Conservation (phyloP, 1,140 invertebrate genomes). For the Gryon sp. region DNA sequence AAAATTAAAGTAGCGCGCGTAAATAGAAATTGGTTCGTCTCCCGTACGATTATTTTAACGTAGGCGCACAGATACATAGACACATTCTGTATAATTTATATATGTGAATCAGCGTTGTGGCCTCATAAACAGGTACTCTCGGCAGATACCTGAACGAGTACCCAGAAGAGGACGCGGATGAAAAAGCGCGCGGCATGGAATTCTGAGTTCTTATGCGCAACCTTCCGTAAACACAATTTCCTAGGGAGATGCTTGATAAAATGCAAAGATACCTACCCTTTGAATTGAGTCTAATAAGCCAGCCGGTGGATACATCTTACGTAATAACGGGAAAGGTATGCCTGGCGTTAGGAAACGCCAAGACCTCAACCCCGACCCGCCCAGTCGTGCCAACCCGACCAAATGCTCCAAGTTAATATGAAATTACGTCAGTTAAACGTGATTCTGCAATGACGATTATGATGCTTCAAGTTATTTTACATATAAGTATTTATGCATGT, state of each 20-base stretch:
- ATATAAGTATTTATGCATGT: no score
- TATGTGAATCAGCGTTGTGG: slow-evolving; percentile 46
- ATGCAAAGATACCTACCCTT: slow-evolving; percentile 67
- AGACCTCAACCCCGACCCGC: slow-evolving; percentile 34
- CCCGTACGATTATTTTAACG: slow-evolving; percentile 52
- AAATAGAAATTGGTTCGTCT: slow-evolving; percentile 43
- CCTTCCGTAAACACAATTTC: slow-evolving; percentile 68
- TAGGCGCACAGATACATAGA: no score
- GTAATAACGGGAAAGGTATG: slow-evolving; percentile 53
- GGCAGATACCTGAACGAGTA: slow-evolving; percentile 50
- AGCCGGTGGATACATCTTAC: slow-evolving; percentile 60
- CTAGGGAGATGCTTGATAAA: slow-evolving; percentile 70
- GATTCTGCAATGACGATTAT: background rate
- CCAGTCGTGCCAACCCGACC: slow-evolving; percentile 5
- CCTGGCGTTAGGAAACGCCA: slow-evolving; percentile 23
- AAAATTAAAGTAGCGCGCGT: slow-evolving; percentile 51
- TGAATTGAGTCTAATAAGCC: slow-evolving; percentile 69
- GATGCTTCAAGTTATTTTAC: no score
- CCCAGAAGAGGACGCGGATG: slow-evolving; percentile 60
- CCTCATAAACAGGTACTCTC: slow-evolving; percentile 55
- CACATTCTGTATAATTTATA: no score
- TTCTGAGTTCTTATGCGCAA: slow-evolving; percentile 65
- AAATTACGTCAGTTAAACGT: slow-evolving; percentile 25
- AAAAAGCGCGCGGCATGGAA: slow-evolving; percentile 61
- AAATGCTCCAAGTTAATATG: slow-evolving; percentile 29